Evolutionary conservation across 2,888 invertebrate genomes (phyloP), one percentile per base, ranked within the genome.

Genomic region (Zhuqinia jingwanae): DNA sequence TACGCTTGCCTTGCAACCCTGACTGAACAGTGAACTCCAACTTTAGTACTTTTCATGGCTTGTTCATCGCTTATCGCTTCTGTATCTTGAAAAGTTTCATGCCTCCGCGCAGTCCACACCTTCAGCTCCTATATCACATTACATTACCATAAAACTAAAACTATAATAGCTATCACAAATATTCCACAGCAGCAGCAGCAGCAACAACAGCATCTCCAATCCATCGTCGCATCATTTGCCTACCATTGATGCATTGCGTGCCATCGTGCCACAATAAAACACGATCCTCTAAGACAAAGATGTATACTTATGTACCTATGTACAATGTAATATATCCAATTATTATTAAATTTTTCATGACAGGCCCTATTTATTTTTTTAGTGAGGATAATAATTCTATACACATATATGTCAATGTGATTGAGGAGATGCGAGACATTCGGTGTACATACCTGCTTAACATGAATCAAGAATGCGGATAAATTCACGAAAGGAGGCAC

Each of bases 91-190:
- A 75, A 63, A 77, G 13, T 45, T 78, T 63, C 63, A 50, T 78
- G 78, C 8, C 36, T 8, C 3, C 36, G 8, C n/a, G n/a, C n/a
- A 36, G 36, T 60, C 78, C 63, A 78, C 78, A 78, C 78, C 78
- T 78, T 63, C 27, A 27, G 8, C 27, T 75, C 27, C 27, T 13
- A 20, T 36, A 75, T 75, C 75, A n/a, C 42, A 75, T 36, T n/a
- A n/a, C n/a, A n/a, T 50, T 75, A 75, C 53, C 47, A 70, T 65
- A 27, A 63, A 58, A 27, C n/a, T n/a, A n/a, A n/a, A n/a, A n/a
- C n/a, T n/a, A n/a, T n/a, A n/a, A n/a, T n/a, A n/a, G n/a, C n/a
- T n/a, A 20, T 20, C n/a, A 56, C 56, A 8, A n/a, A 56, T 20
- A 56, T 20, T 17, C 20, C 20, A 56, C 20, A 58, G 58, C 58